A percentile compares a stretch with the other conserved stretches of the same genome.
Conservation (phyloP, 2,113 vertebrate species). For the Misgurnus anguillicaudatus region DNA sequence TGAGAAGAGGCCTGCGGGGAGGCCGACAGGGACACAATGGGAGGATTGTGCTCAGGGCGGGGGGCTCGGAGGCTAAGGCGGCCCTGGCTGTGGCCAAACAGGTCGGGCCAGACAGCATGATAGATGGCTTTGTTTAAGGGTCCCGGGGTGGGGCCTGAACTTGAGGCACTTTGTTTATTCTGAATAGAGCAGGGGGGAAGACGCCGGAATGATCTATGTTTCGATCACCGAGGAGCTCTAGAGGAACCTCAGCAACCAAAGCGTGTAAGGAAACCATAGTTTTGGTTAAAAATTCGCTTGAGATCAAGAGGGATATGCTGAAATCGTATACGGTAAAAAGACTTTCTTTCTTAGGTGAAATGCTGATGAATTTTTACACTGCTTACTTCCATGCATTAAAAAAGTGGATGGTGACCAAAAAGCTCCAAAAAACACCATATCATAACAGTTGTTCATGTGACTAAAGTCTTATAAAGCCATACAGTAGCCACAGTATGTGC, state of each 20-base stretch:
- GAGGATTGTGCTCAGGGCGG: conserved; percentile 77
- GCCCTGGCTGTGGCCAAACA: conserved; percentile 82
- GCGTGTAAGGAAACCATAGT: neutral
- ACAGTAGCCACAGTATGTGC: too few species aligned
- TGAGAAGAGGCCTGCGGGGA: conserved; percentile 78
- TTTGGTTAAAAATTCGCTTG: neutral
- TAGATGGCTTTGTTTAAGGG: conserved; percentile 99
- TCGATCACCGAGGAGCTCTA: conserved; percentile 79
- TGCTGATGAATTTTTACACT: neutral
- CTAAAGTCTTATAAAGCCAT: neutral
- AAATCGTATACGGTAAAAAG: too few species aligned
- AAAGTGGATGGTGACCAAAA: neutral
- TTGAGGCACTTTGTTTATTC: conserved; percentile 99
- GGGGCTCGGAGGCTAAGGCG: conserved; percentile 45
- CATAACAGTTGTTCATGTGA: too few species aligned
- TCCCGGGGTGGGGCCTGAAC: conserved; percentile 99
- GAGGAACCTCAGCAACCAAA: conserved; percentile 20
- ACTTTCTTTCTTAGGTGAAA: too few species aligned
- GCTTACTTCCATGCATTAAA: neutral
- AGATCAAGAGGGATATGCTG: too few species aligned
- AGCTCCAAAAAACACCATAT: too few species aligned
- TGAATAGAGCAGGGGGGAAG: conserved; percentile 89
- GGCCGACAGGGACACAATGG: conserved; percentile 79
- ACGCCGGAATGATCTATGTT: conserved; percentile 86
- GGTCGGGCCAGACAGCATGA: conserved; percentile 95